These are phyloP conservation scores for Anhinga anhinga DNA, from an alignment of 2,113 vertebrate species.

Conservation along the genomic window DNA sequence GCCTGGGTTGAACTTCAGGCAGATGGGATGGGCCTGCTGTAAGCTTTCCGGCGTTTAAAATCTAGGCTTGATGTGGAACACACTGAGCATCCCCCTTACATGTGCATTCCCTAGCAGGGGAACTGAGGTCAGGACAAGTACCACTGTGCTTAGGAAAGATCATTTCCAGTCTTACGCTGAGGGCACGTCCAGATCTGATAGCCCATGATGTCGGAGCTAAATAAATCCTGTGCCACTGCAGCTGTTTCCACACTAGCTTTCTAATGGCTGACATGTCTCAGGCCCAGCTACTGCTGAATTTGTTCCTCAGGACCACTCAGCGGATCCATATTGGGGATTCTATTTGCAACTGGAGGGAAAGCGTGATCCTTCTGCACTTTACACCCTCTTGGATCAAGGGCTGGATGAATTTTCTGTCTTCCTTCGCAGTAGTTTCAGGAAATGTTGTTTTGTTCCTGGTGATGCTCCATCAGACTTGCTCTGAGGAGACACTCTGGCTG, in stretches of 20 bases:
- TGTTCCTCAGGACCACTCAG: neutral
- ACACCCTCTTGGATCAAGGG: neutral
- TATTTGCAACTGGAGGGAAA: neutral
- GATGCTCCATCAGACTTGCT: neutral
- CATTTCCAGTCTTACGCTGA: neutral
- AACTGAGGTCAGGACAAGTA: neutral
- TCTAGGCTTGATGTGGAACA: fast-evolving
- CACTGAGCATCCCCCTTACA: neutral
- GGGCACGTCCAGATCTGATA: neutral
- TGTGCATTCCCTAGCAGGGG: neutral
- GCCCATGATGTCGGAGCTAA: neutral
- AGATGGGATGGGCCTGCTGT: neutral
- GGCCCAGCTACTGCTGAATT: neutral
- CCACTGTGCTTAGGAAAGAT: neutral
- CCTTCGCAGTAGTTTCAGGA: neutral
- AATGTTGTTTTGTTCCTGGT: neutral
- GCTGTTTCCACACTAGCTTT: neutral
- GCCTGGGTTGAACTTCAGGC: neutral
- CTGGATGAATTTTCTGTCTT: neutral
- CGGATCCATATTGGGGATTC: neutral
- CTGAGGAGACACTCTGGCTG: neutral
- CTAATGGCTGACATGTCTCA: neutral
- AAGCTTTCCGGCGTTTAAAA: neutral
- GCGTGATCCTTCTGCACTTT: neutral
- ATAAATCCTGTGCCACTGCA: neutral